Conservation (phyloP, 2,888 invertebrate genomes). For the Lasioglossum oenotherae region DNA sequence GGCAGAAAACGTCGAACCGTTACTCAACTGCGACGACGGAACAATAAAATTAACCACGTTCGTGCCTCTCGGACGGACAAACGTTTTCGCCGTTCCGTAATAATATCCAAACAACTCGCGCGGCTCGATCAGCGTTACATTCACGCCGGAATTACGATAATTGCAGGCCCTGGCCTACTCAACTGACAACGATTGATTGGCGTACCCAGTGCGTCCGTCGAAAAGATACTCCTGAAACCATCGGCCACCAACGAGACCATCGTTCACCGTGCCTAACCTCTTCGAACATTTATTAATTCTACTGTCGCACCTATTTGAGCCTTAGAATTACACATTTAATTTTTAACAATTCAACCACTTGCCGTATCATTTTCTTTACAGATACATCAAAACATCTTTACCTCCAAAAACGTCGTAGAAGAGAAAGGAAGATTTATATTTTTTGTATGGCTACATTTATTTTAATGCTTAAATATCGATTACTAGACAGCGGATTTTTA, state of each 20-base stretch:
- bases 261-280: neutral
- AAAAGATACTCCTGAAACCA: neutral
- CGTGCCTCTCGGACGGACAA: neutral
- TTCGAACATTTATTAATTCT: neutral
- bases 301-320: neutral
- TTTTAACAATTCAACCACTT: too few relatives aligned
- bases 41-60: constrained; percentile 4
- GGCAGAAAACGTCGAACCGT: neutral
- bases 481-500: too few relatives aligned
- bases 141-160: neutral
- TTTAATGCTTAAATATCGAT: too few relatives aligned
- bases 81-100: neutral
- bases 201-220: neutral
- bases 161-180: neutral
- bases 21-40: neutral
- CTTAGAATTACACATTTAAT: too few relatives aligned
- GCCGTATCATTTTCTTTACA: too few relatives aligned
- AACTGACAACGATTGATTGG: constrained; percentile 5
- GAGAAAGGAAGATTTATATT: too few relatives aligned
- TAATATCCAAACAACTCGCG: neutral
- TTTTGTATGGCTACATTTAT: too few relatives aligned
- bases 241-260: neutral
- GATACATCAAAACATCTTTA: too few relatives aligned
- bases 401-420: too few relatives aligned
- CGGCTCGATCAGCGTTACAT: constrained; percentile 7